Base-by-base conservation (phyloP, 1,140 invertebrate species). In the Drosophila takahashii region DNA sequence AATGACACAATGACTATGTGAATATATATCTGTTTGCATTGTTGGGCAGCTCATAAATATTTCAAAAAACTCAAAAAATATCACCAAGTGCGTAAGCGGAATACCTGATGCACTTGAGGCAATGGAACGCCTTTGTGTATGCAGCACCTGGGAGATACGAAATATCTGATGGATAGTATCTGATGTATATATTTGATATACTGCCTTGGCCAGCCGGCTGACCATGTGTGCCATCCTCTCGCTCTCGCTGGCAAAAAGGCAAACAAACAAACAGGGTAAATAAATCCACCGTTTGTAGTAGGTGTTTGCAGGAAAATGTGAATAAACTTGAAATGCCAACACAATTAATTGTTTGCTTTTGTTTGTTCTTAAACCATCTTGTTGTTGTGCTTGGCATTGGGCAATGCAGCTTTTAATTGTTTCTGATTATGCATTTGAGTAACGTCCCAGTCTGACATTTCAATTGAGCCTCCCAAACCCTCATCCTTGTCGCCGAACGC, bases 361-460 rank as follows among this genome's bases (percentile, higher is more conserved):
- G 29, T 76, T 70, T 86, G 58, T 80, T 80, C 48, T 69, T 44
- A 41, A 67, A 44, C 39, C 56, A 54, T 70, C 32, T 81, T 58
- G 44, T 81, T 58, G 44, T 50, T 50, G 15, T 18, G 29, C 48
- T 51, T 51, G 58, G 29, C 26, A 51, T 61, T 75, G 69, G 69
- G 41, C 18, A 66, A 37, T 83, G 76, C 79, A 64, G 27, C 36
- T 70, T 70, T 89, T 84, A 89, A 89, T 89, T 84, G 84, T 39
- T 57, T 80, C 67, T 84, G 84, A 84, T 80, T 89, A 86, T 89
- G 64, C 66, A 69, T 62, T 59, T 86, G 83, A 70, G 50, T 83
- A 81, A 79, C 81, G 60, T 51, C 47, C 8, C 47, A 45, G 56
- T 69, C 79, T 79, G 79, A 83, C 79, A 77, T 64, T 59, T 78